Base-by-base conservation (phyloP, 2,113 vertebrate species). In the Pleuronectes platessa region DNA sequence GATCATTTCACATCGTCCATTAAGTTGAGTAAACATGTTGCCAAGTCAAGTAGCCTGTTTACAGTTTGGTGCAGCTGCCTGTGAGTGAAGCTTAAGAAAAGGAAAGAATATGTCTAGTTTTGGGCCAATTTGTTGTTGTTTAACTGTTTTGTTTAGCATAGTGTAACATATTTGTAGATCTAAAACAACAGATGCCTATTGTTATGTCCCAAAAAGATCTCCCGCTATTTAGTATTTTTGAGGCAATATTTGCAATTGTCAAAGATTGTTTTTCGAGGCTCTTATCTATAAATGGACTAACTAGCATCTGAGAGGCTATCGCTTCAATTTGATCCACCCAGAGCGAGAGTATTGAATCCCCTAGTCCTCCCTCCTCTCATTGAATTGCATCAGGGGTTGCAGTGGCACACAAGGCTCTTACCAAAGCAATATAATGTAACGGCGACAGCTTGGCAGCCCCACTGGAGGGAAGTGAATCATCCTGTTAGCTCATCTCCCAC, bases 391-490 rank as follows among this genome's bases (percentile, higher is more conserved):
- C 20, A 54, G n/a, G n/a, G n/a, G n/a, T n/a, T n/a, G n/a, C n/a
- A n/a, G 31, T 80, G 51, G 42, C 35, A 76, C 37, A 74, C 70
- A 78, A 31, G 31, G 31, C 31, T 31, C 31, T 7, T 31, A 31
- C 31, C 6, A 31, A 83, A 90, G 73, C 70, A 82, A 76, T 89
- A 87, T 86, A 59, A 78, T 68, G 31, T 83, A 60, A 87, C 81
- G 61, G 71, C 61, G 80, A 84, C 89, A 92, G 84, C 81, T 92
- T 92, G 84, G 26, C 71, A 64, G 79, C 76, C 55, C 79, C 49
- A 74, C 37, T 86, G 61, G 79, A 66, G 68, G 67, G 45, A 70
- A 75, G 67, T 90, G 88, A 93, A 88, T 94, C 91, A 90, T 91
- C 82, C 72, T 67, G 55, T 90, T 83, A 54, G 76, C 67, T 80